These are phyloP conservation scores for Tethea ocularis DNA, from an alignment of 2,888 invertebrate species.

Conservation along the genomic window DNA sequence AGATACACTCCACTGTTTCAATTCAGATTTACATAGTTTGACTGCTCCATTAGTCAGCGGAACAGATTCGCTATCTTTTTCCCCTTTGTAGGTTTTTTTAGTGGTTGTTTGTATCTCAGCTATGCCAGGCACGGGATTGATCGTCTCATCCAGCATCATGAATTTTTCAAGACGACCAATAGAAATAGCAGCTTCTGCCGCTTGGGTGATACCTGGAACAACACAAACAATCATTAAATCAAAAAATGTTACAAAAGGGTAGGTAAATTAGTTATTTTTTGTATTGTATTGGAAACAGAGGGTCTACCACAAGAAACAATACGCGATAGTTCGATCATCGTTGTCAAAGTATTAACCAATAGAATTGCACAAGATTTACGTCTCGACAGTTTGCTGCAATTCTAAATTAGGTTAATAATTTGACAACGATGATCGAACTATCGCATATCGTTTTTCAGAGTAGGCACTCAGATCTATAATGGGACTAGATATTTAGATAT, in stretches of 20 bases:
- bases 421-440: no score
- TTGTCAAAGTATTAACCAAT: no score
- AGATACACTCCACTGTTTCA: constrained; percentile 24
- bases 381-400: no score
- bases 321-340: no score
- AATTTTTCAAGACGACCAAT: constrained; percentile 87
- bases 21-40: constrained; percentile 39
- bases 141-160: constrained; percentile 85
- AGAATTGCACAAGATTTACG: no score
- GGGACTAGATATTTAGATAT: background rate
- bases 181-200: constrained; percentile 91
- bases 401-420: no score
- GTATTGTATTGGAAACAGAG: no score
- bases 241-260: no score
- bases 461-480: no score
- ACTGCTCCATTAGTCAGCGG: constrained; percentile 66
- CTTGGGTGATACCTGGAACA: constrained; percentile 87
- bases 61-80: constrained; percentile 28
- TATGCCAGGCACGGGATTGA: constrained; percentile 82
- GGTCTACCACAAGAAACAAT: no score
- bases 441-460: no score
- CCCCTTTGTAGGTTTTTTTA: constrained; percentile 41
- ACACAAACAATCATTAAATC: background rate
- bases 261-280: no score
- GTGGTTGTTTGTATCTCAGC: constrained; percentile 72